Evolutionary conservation across 2,797 vertebrate genomes (phyloP).

Genomic region (Pangasius sanitwongsei): DNA sequence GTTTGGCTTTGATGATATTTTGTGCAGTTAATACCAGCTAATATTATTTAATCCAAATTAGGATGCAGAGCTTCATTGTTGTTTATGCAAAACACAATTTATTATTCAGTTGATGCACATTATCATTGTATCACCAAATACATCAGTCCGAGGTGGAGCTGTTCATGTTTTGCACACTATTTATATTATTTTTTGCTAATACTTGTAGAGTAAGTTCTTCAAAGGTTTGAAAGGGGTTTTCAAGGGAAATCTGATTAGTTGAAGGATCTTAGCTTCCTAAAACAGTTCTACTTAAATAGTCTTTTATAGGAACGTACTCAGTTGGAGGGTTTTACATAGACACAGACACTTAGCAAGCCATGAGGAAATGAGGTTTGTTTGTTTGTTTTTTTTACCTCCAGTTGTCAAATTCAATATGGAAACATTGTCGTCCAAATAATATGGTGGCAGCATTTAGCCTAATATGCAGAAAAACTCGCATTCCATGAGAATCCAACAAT

Average conservation of each 20-base stretch:
- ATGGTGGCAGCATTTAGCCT: not conserved
- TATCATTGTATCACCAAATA: not conserved
- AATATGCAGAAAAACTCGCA: not conserved
- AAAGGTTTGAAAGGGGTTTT: not conserved
- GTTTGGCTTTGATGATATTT: constrained; percentile 18
- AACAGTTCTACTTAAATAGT: not conserved
- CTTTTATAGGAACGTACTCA: not conserved
- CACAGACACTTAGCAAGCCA: not conserved
- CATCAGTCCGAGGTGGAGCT: not conserved
- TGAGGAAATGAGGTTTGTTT: not conserved
- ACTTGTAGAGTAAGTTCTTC: not conserved
- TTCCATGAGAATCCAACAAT: not conserved
- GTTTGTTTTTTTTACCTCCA: no score
- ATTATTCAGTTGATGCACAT: not conserved
- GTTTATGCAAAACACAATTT: not conserved
- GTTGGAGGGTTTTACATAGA: not conserved
- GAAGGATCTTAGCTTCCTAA: not conserved
- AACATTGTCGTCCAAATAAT: not conserved
- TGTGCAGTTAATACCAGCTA: not conserved
- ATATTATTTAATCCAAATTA: not conserved
- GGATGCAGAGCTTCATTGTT: not conserved
- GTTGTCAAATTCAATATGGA: not conserved
- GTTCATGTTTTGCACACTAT: not conserved
- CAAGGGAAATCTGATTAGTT: not conserved
- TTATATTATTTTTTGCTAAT: not conserved